Evolutionary conservation across 2,797 vertebrate genomes (phyloP), one percentile per base, ranked within the genome.

Genomic region (Synaphobranchus kaupii): DNA sequence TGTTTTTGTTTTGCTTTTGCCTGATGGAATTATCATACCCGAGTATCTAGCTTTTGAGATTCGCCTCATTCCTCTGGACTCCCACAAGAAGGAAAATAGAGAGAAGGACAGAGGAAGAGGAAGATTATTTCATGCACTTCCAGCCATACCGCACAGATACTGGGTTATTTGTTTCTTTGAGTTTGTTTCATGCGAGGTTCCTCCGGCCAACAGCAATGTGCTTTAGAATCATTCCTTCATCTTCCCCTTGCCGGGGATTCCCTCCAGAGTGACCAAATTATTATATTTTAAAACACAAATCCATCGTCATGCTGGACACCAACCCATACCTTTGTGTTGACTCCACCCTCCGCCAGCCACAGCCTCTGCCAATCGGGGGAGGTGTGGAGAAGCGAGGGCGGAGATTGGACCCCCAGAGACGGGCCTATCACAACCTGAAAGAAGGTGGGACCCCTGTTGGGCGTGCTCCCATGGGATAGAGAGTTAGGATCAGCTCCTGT

Each of bases 401-500:
- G 89, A 88, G 88, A 82, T 90, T 91, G 93, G 95, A 96, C 89
- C 94, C 93, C 71, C 95, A 95, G 88, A 94, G 92, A 90, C 92
- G 94, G 73, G 92, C 94, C 88, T 96, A 96, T 94, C 94, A 95
- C 94, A 96, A 93, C 91, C 93, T 97, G 89, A 96, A 96, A 93
- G 96, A 97, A 96, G 96, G 96, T 96, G 95, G 94, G 96, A 71
- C 4, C 39, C 63, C 15, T 50, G 80, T 15, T 78, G 84, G 73
- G 85, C 85, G 54, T 60, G 15, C 31, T 31, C 68, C 68, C 52
- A 58, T n/a, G 15, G 17, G 73, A 4, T 81, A 68, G 83, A 22
- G 34, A 22, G 34, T n/a, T 28, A 17, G 48, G 47, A 66, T 71
- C 22, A 17, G 13, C 34, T 22, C 22, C 12, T 66, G 5, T 48